Conservation (phyloP, 2,113 vertebrate genomes). For the Turdus rufiventris region DNA sequence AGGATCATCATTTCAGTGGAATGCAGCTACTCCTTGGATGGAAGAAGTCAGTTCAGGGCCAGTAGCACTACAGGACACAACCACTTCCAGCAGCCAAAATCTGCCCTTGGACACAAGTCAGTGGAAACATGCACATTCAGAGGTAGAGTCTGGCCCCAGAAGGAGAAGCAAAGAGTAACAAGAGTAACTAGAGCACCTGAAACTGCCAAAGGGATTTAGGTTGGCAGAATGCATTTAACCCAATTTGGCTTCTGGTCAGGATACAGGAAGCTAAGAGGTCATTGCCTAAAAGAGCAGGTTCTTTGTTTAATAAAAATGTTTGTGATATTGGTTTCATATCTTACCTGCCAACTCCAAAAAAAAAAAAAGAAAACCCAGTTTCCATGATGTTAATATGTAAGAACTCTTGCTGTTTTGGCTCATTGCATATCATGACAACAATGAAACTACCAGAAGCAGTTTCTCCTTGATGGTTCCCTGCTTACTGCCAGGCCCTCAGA, state of each 20-base stretch:
- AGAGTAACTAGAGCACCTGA: slow-evolving; percentile 8
- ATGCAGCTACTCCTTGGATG: slow-evolving; percentile 13
- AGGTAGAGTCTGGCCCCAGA: background rate
- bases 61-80: background rate
- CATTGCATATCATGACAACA: background rate
- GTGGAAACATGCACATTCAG: slow-evolving; percentile 28
- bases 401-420: background rate
- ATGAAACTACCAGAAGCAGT: background rate
- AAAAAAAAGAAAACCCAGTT: background rate
- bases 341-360: background rate
- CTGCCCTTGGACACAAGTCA: slow-evolving; percentile 12
- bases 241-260: background rate
- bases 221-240: slow-evolving; percentile 3
- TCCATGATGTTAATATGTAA: background rate
- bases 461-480: background rate
- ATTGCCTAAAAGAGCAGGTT: background rate
- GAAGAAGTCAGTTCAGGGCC: slow-evolving; percentile 28
- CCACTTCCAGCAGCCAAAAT: slow-evolving; percentile 16
- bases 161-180: background rate
- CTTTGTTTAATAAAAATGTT: background rate
- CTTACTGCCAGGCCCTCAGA: background rate
- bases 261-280: background rate
- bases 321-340: background rate
- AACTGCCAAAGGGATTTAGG: slow-evolving; percentile 23
- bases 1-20: background rate